Percentiles rank a stretch among this genome's conserved stretches.
phyloP scores from a whole-genome alignment of 2,888 invertebrate genomes.

The Rhagophthalmus giganteus region DNA sequence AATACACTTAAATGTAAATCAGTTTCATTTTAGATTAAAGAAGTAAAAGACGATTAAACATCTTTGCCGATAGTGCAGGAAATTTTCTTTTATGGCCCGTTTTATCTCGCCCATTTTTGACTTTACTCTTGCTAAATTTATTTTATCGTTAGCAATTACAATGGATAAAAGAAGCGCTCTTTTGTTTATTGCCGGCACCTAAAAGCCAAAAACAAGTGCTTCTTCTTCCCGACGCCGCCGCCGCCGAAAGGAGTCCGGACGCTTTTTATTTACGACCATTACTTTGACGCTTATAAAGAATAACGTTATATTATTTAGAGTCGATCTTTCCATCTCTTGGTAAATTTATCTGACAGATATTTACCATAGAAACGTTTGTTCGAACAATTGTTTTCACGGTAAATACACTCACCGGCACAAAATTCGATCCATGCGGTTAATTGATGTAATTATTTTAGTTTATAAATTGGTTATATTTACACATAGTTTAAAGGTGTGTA shows the following conservation, averaged over 20 bases:
- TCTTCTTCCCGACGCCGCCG: background rate
- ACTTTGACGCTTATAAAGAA: too few relatives aligned
- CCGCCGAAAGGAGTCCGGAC: background rate
- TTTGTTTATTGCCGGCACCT: constrained; percentile 16
- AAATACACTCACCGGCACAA: too few relatives aligned
- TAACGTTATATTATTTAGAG: too few relatives aligned
- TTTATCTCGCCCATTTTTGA: constrained; percentile 18
- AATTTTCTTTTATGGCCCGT: constrained; percentile 18
- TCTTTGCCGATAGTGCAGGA: constrained; percentile 21
- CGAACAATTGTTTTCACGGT: background rate
- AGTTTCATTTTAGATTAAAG: constrained; percentile 33
- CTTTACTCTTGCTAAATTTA: constrained; percentile 19
- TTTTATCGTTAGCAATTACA: constrained; percentile 15
- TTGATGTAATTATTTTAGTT: too few relatives aligned
- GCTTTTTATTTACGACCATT: constrained; percentile 2
- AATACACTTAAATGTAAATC: constrained; percentile 34
- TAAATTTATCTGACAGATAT: too few relatives aligned
- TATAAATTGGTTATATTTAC: too few relatives aligned
- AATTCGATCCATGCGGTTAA: too few relatives aligned
- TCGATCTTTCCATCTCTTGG: too few relatives aligned
- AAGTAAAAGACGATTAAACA: constrained; percentile 19
- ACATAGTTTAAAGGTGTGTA: too few relatives aligned
- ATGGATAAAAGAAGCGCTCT: constrained; percentile 15
- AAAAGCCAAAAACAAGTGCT: constrained; percentile 14
- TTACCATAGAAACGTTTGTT: background rate